These are phyloP conservation scores for Andrena praecox DNA, from an alignment of 2,888 invertebrate genomes.

Conservation along the genomic window DNA sequence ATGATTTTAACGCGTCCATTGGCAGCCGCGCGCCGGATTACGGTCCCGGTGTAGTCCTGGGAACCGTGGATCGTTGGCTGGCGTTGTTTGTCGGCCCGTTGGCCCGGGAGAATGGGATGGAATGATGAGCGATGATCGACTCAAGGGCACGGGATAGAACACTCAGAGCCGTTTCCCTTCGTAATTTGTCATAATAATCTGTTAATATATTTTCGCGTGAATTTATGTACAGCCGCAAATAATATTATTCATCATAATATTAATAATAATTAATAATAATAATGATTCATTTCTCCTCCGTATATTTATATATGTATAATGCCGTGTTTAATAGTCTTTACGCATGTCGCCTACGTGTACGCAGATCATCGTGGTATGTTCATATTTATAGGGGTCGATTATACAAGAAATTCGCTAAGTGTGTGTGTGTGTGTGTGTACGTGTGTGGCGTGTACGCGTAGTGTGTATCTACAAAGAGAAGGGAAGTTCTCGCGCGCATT, in stretches of 20 bases:
- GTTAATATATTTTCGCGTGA: constrained; percentile 84
- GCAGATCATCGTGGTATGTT: constrained; percentile 74
- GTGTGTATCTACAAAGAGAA: constrained; percentile 77
- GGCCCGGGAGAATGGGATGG: constrained; percentile 27
- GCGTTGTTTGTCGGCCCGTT: neutral
- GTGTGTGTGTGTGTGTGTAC: constrained; percentile 41
- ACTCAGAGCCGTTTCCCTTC: constrained; percentile 56
- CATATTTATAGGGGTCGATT: constrained; percentile 81
- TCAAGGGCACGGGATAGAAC: constrained; percentile 47
- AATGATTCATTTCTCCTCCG: constrained; percentile 64
- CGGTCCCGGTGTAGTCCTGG: neutral
- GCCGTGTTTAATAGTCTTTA: constrained; percentile 77
- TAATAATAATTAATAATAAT: constrained; percentile 62
- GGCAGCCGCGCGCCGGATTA: neutral
- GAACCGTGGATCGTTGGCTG: neutral
- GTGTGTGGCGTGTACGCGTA: neutral
- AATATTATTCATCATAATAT: constrained; percentile 77
- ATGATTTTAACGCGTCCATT: constrained; percentile 19
- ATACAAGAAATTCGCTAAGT: constrained; percentile 81
- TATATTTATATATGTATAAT: constrained; percentile 81
- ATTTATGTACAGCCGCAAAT: constrained; percentile 85
- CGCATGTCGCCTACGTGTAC: constrained; percentile 76
- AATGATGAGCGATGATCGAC: constrained; percentile 21
- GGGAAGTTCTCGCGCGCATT: constrained; percentile 17
- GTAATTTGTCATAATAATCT: constrained; percentile 82